Percentiles rank a stretch among this genome's conserved stretches.
Conservation (phyloP, 2,113 vertebrate genomes). For the Cheirogaleus medius region DNA sequence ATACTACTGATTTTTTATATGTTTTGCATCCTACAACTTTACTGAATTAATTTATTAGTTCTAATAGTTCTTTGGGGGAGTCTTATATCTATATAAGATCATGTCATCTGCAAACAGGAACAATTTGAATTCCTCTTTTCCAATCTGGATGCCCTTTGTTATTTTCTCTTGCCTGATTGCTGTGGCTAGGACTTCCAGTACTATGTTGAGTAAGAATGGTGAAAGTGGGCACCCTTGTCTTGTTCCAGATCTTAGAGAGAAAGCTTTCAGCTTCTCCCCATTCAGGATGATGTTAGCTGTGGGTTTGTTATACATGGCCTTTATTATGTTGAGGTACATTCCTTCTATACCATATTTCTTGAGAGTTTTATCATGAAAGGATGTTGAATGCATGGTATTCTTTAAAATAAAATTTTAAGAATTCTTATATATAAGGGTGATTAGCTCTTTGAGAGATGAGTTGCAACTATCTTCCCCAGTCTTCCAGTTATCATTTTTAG, state of each 20-base stretch:
- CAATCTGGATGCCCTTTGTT: neutral
- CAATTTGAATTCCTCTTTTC: neutral
- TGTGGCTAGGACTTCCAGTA: neutral
- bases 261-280: neutral
- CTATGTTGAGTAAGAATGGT: neutral
- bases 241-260: neutral
- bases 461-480: neutral
- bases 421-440: neutral
- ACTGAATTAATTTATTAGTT: neutral
- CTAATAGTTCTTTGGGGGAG: neutral
- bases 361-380: neutral
- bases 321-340: neutral
- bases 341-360: neutral
- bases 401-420: neutral
- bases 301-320: neutral
- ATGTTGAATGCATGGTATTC: neutral
- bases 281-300: neutral
- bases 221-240: neutral
- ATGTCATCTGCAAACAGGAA: neutral
- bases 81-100: neutral
- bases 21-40: neutral
- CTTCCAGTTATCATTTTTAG: slow-evolving; percentile 26
- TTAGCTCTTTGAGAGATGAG: slow-evolving; percentile 16
- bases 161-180: neutral
- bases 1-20: neutral